phyloP scores from a whole-genome alignment of 2,113 vertebrate species.

The Scomber scombrus region DNA sequence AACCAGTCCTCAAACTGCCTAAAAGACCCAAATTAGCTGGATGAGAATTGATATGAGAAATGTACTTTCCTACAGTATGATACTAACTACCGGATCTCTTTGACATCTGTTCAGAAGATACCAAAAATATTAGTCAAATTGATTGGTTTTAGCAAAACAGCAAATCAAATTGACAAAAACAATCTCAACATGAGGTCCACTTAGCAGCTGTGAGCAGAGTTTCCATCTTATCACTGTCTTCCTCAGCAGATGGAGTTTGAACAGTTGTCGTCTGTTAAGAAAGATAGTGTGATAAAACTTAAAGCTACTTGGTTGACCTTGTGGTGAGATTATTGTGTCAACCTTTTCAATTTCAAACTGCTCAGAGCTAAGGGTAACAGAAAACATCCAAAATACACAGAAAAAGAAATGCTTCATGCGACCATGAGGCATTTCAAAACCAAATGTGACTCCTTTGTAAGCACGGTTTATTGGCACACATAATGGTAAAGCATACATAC shows the following conservation, averaged over 20 bases:
- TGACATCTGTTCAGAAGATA: background rate
- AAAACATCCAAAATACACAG: background rate
- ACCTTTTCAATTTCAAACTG: background rate
- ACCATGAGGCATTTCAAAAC: conserved; percentile 18
- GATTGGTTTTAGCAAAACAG: background rate
- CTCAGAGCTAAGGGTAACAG: background rate
- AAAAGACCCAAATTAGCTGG: too few relatives aligned
- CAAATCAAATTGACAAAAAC: background rate
- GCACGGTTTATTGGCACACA: conserved; percentile 99
- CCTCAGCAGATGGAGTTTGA: background rate
- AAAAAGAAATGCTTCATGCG: background rate
- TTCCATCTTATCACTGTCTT: background rate
- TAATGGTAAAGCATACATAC: conserved; percentile 99
- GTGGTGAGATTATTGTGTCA: background rate
- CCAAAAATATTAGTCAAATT: background rate
- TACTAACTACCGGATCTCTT: background rate
- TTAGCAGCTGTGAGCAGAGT: background rate
- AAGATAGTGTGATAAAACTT: background rate
- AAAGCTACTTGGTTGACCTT: background rate
- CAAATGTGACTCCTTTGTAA: conserved; percentile 80
- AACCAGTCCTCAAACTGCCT: too few relatives aligned
- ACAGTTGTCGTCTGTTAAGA: background rate
- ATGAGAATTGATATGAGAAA: background rate
- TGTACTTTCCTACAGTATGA: background rate
- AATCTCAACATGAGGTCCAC: background rate